Percentiles rank a stretch among this genome's conserved stretches.
Conservation (phyloP, 2,797 vertebrate species). For the Lithobates pipiens region DNA sequence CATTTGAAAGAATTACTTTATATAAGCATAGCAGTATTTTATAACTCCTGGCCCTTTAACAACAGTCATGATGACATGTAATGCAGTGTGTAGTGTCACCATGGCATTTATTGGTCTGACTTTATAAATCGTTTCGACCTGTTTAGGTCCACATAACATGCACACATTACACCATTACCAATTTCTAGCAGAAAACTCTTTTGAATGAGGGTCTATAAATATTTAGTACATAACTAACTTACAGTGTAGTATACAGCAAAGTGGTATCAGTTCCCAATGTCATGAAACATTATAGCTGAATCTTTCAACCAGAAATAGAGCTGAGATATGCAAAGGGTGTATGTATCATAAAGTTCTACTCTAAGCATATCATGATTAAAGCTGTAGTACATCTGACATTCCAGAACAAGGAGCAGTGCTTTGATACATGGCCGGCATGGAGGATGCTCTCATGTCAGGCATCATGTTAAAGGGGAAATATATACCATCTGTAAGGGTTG, state of each 20-base stretch:
- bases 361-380: constrained; percentile 49
- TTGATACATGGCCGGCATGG: constrained; percentile 19
- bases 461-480: constrained; percentile 20
- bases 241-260: constrained; percentile 27
- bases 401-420: constrained; percentile 48
- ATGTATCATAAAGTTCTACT: constrained; percentile 42
- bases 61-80: too few species aligned
- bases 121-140: neutral
- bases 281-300: constrained; percentile 38
- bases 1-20: neutral
- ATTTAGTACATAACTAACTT: constrained; percentile 1
- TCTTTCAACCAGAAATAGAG: constrained; percentile 45
- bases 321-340: constrained; percentile 45
- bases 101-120: neutral
- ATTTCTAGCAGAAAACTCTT: constrained; percentile 18
- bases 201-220: constrained; percentile 16
- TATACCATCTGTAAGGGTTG: neutral
- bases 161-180: neutral
- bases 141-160: neutral
- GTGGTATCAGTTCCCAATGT: constrained; percentile 33
- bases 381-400: constrained; percentile 24
- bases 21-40: neutral
- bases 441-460: constrained; percentile 6
- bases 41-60: neutral
- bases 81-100: too few species aligned